These are phyloP conservation scores for Phrixothrix hirtus DNA, from an alignment of 2,888 invertebrate species.

Conservation along the genomic window DNA sequence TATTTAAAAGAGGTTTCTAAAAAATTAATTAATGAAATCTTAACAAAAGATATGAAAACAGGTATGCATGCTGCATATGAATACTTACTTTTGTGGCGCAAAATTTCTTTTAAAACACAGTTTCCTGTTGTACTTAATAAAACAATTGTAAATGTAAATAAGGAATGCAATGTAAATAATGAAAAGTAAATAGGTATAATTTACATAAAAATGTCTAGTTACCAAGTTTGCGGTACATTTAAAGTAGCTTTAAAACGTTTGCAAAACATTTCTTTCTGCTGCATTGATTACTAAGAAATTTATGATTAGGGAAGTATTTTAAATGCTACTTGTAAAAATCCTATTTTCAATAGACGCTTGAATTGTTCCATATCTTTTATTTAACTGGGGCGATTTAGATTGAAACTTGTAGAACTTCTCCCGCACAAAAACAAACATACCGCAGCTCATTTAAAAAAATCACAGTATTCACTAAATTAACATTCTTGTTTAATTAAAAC, in stretches of 20 bases:
- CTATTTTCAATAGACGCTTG: no score
- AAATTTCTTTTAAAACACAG: neutral
- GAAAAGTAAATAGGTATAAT: conserved; percentile 2
- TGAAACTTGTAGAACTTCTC: no score
- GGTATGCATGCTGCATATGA: neutral
- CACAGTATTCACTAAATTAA: conserved; percentile 41
- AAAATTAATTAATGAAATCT: no score
- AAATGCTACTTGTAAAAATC: no score
- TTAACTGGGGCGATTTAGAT: no score
- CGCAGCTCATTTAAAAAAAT: conserved; percentile 22
- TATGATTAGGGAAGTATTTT: no score
- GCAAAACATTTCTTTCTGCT: neutral
- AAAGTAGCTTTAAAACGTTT: neutral
- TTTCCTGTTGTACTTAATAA: conserved; percentile 21
- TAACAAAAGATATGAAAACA: no score
- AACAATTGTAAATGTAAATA: conserved; percentile 26
- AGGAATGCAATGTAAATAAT: neutral
- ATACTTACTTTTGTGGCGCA: neutral
- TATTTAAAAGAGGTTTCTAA: no score
- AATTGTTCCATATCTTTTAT: no score
- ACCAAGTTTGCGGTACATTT: neutral
- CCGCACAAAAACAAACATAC: no score
- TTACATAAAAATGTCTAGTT: conserved; percentile 17
- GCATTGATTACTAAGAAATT: no score
- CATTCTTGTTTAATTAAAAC: conserved; percentile 51